Evolutionary conservation across 2,888 invertebrate genomes (phyloP), one percentile per base, ranked within the genome.

Genomic region (Blera fallax): DNA sequence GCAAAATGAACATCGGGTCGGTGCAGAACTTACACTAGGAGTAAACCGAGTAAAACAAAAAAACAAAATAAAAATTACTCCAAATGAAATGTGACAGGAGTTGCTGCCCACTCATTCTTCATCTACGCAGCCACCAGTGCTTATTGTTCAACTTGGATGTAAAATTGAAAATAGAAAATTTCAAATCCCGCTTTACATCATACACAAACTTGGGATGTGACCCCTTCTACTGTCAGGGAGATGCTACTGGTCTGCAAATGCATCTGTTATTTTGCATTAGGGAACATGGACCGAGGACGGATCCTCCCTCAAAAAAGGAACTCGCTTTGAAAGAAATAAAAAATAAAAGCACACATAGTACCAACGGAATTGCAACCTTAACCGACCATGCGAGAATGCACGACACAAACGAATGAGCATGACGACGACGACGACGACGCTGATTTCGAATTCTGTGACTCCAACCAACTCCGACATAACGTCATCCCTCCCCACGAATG

Each of bases 261-360:
- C 78, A 70, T 70, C 78, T 79, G 70, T 72, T 79, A 64, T 70
- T 70, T 64, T 79, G 56, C 70, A 79, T 79, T 64, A 79, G 78
- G 37, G 62, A 62, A 40, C 37, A 45, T 32, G 70, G 8, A 62
- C 43, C 29, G 32, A 34, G 34, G 48, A 48, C 37, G 18, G 56
- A 11, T 45, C 60, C 45, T 60, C 52, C 50, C 34, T n/a, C 10
- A 50, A 21, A 24, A 72, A 70, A 72, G 16, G 5, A 5, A 24
- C 48, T 50, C 50, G 24, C 37, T 56, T 48, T 37, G 40, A 50
- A 37, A 16, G 60, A 60, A 69, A 69, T 69, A 32, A 50, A 76
- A 74, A 77, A 48, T n/a, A 77, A 50, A 70, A 56, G n/a, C n/a
- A n/a, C n/a, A n/a, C n/a, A n/a, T n/a, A n/a, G 16, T 18, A 62